These are phyloP conservation scores for Psix sp. DNA, from an alignment of 1,140 invertebrate species.

Conservation along the genomic window DNA sequence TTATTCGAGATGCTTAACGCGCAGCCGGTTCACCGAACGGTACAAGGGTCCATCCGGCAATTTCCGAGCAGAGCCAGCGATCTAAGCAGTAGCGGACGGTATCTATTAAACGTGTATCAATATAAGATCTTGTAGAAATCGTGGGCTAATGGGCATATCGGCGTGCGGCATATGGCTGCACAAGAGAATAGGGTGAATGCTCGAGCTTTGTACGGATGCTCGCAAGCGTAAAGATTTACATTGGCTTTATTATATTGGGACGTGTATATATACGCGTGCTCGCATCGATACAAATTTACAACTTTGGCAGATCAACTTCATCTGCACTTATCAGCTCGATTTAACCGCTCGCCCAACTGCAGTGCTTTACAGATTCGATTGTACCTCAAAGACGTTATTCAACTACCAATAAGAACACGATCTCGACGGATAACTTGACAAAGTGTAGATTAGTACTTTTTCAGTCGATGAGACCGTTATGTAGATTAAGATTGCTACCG, in stretches of 20 bases:
- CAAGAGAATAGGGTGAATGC: slow-evolving; percentile 56
- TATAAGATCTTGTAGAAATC: slow-evolving; percentile 68
- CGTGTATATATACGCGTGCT: slow-evolving; percentile 9
- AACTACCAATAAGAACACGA: no score
- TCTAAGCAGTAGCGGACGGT: slow-evolving; percentile 62
- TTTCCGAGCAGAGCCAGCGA: slow-evolving; percentile 54
- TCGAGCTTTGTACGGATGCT: slow-evolving; percentile 61
- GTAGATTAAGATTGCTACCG: no score
- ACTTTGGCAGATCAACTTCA: slow-evolving; percentile 42
- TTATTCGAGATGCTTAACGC: slow-evolving; percentile 54
- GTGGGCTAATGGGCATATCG: slow-evolving; percentile 66
- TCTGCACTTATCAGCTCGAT: slow-evolving; percentile 19
- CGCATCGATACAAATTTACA: slow-evolving; percentile 40
- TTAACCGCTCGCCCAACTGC: not conserved
- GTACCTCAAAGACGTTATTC: no score
- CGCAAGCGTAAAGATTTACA: slow-evolving; percentile 62
- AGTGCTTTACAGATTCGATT: slow-evolving; percentile 9
- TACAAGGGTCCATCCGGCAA: slow-evolving; percentile 49
- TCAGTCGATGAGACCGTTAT: no score
- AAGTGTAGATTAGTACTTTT: no score
- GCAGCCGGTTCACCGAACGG: slow-evolving; percentile 26
- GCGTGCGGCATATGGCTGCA: slow-evolving; percentile 62
- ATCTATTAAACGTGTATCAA: slow-evolving; percentile 70
- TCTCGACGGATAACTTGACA: no score
- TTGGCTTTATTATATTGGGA: slow-evolving; percentile 61